Evolutionary conservation across 2,113 vertebrate species (phyloP).

Genomic region (Paradoxurus hermaphroditus): DNA sequence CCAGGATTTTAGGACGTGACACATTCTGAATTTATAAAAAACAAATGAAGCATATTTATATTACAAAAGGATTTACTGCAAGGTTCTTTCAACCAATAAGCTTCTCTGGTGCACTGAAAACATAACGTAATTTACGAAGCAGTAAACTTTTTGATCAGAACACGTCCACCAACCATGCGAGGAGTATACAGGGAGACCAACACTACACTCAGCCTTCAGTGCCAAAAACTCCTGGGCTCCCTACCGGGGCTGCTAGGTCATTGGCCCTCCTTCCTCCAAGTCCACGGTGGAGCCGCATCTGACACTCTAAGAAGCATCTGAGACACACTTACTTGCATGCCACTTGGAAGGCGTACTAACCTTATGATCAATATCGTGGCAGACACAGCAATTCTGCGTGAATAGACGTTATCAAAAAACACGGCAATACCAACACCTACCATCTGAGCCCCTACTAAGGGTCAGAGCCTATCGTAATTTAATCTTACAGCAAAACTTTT

Average conservation of each 20-base stretch:
- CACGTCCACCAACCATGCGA: neutral
- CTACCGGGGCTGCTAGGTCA: neutral
- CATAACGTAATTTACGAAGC: neutral
- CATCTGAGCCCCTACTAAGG: too few species aligned
- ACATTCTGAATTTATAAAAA: constrained; percentile 12
- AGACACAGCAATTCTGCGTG: neutral
- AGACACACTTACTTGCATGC: accelerated
- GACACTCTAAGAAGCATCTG: neutral
- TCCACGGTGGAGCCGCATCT: neutral
- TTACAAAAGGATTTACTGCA: neutral
- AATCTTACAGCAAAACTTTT: neutral
- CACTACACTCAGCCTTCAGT: neutral
- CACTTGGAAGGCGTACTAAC: neutral
- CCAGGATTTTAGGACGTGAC: constrained; percentile 19
- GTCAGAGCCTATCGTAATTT: neutral
- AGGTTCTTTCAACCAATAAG: neutral
- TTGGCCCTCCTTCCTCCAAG: neutral
- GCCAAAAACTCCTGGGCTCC: neutral
- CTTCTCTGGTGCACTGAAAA: neutral
- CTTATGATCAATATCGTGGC: accelerated
- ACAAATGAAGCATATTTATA: constrained; percentile 17
- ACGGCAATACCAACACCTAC: neutral
- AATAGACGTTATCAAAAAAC: neutral
- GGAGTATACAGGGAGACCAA: neutral
- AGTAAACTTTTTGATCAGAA: neutral